Evolutionary conservation across 37 sponge, comb jelly and placozoan genomes (phyloP), one percentile per base, ranked within the genome.

Genomic region (Tethya wilhelma): DNA sequence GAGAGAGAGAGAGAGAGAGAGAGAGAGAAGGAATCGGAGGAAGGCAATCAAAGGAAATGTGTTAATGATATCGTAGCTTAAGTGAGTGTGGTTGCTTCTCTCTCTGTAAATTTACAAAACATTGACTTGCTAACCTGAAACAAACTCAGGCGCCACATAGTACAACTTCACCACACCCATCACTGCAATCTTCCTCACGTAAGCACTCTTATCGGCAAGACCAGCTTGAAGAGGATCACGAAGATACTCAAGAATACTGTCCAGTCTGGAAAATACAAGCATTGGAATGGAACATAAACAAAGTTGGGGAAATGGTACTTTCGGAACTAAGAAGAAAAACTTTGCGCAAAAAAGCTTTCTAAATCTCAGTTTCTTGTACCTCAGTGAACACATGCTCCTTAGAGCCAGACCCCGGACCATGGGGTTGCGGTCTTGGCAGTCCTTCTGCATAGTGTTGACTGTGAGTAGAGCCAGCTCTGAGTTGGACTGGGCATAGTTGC

Each of bases 161-260:
- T 73, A 94, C 34, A 99, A 37, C 55, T 96, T 99, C 49, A 94
- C 85, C 64, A 89, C 84, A 19, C 99, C 97, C 84, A 94, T 76
- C n/a, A 99, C 89, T 22, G 97, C 95, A 36, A 90, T 92, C 75
- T 89, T 86, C 49, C 99, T 83, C 19, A 99, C 99, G 78, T 99
- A 99, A 9, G 86, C 69, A 60, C 91, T 93, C 38, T 84, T 77
- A 70, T 99, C 99, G 46, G 75, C 79, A 30, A 99, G 81, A 20
- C 95, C 99, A 36, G 88, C 38, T 44, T 88, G 87, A 44, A 99
- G 73, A 14, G 99, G 99, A 44, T 83, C 83, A 2, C 82, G 71
- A 0, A 94, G 83, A 75, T 96, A 99, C 89, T 99, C 99, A 23
- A 92, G 57, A 20, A 99, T 78, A 59, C 71, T 84, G 8, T 93